Conservation (phyloP, 2,797 vertebrate genomes). For the Coreius guichenoti region DNA sequence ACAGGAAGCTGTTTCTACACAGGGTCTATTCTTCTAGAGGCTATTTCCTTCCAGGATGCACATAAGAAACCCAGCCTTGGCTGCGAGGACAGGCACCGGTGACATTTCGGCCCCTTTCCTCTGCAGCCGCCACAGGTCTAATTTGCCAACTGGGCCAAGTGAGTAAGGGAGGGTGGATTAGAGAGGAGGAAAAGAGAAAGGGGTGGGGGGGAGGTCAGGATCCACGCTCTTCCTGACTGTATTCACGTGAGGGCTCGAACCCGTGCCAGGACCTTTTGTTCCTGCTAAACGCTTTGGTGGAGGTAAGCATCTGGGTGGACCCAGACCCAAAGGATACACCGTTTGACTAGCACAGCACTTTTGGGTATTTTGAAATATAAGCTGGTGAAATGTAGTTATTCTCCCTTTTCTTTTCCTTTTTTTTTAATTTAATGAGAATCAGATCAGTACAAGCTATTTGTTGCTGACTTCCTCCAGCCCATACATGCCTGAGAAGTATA, state of each 20-base stretch:
- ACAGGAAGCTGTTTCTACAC: slow-evolving; percentile 72
- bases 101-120: slow-evolving; percentile 69
- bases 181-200: slow-evolving; percentile 18
- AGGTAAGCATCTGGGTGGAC: slow-evolving; percentile 45
- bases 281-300: slow-evolving; percentile 32
- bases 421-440: slow-evolving; percentile 1
- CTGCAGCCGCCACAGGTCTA: slow-evolving; percentile 59
- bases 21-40: slow-evolving; percentile 78
- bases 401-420: slow-evolving; percentile 12
- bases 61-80: slow-evolving; percentile 63
- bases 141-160: slow-evolving; percentile 70
- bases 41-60: slow-evolving; percentile 78
- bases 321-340: slow-evolving; percentile 32
- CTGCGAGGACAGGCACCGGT: slow-evolving; percentile 42
- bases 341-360: slow-evolving; percentile 45
- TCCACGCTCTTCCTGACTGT: slow-evolving; percentile 65
- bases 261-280: slow-evolving; percentile 65
- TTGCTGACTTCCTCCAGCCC: slow-evolving; percentile 52
- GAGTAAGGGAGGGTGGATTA: slow-evolving; percentile 38
- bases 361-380: slow-evolving; percentile 43
- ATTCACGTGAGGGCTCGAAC: slow-evolving; percentile 66
- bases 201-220: slow-evolving; percentile 35
- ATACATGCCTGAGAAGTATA: slow-evolving; percentile 59
- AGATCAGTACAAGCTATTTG: slow-evolving; percentile 59
- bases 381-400: slow-evolving; percentile 48